These are phyloP conservation scores for Electrona antarctica DNA, from an alignment of 2,113 vertebrate species.

Conservation along the genomic window DNA sequence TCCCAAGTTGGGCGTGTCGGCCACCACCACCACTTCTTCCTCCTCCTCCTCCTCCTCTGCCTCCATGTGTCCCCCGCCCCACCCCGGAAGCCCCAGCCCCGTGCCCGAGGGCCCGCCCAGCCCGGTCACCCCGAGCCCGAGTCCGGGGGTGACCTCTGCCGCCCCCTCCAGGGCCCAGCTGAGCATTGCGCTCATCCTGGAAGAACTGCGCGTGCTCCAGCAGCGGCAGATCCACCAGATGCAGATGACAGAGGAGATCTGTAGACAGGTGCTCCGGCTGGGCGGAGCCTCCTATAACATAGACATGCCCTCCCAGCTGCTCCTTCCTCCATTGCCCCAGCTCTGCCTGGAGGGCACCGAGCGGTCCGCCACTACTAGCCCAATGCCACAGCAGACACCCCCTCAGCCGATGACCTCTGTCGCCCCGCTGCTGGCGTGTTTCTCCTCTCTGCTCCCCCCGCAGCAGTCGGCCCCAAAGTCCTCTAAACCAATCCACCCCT, in stretches of 20 bases:
- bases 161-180: conserved; percentile 74
- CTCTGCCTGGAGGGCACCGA: conserved; percentile 75
- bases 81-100: conserved; percentile 74
- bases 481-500: conserved; percentile 62
- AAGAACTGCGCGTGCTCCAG: conserved; percentile 89
- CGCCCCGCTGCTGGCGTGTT: conserved; percentile 76
- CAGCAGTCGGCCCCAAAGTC: conserved; percentile 64
- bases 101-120: conserved; percentile 83
- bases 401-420: conserved; percentile 64
- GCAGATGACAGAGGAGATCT: conserved; percentile 95
- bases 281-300: conserved; percentile 78
- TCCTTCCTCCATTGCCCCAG: conserved; percentile 69
- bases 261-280: conserved; percentile 88
- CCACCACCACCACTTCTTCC: conserved; percentile 77
- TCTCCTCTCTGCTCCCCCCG: conserved; percentile 75
- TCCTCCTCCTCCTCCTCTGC: conserved; percentile 75
- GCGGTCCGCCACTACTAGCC: conserved; percentile 46
- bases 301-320: conserved; percentile 73
- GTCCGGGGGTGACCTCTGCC: conserved; percentile 80
- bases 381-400: conserved; percentile 43
- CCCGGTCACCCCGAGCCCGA: conserved; percentile 79
- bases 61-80: conserved; percentile 74
- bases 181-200: conserved; percentile 85
- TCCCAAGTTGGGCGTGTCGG: conserved; percentile 80
- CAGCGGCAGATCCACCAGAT: conserved; percentile 94